Percentiles rank a stretch among this genome's conserved stretches.
These are phyloP conservation scores for Sebastes fasciatus DNA, from an alignment of 2,113 vertebrate genomes.

Conservation along the genomic window DNA sequence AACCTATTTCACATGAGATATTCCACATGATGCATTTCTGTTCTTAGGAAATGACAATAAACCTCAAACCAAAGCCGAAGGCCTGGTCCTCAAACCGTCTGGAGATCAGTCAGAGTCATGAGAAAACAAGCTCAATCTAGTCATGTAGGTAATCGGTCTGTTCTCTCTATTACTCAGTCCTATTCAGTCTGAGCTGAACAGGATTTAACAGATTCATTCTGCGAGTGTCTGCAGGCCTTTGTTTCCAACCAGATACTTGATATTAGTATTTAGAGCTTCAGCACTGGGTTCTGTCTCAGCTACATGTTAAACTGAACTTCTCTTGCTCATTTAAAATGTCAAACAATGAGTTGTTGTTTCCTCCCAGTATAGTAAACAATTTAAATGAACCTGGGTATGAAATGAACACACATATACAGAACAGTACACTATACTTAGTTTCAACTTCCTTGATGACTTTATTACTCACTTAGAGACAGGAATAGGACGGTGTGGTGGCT, in stretches of 20 bases:
- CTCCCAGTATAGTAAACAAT: too few relatives aligned
- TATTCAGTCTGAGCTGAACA: not conserved
- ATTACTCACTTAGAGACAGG: constrained; percentile 75
- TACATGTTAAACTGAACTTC: not conserved
- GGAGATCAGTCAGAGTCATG: not conserved
- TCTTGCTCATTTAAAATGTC: not conserved
- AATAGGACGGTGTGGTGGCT: constrained; percentile 54
- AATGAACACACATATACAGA: not conserved
- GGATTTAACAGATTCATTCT: not conserved
- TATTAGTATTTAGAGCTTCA: not conserved
- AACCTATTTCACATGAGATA: not conserved
- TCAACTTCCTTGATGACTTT: not conserved
- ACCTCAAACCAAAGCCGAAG: not conserved
- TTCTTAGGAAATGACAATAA: not conserved
- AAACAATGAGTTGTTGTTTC: not conserved
- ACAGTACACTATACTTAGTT: too few relatives aligned
- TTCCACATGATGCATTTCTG: not conserved
- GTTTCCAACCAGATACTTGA: too few relatives aligned
- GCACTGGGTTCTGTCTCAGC: not conserved
- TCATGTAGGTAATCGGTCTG: not conserved
- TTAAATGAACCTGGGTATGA: not conserved
- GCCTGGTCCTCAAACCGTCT: too few relatives aligned
- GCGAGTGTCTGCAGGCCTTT: not conserved
- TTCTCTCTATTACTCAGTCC: not conserved
- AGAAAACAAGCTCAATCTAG: not conserved